A percentile compares a stretch with the other conserved stretches of the same genome.
phyloP scores from a whole-genome alignment of 2,113 vertebrate species.

The Calonectris borealis region DNA sequence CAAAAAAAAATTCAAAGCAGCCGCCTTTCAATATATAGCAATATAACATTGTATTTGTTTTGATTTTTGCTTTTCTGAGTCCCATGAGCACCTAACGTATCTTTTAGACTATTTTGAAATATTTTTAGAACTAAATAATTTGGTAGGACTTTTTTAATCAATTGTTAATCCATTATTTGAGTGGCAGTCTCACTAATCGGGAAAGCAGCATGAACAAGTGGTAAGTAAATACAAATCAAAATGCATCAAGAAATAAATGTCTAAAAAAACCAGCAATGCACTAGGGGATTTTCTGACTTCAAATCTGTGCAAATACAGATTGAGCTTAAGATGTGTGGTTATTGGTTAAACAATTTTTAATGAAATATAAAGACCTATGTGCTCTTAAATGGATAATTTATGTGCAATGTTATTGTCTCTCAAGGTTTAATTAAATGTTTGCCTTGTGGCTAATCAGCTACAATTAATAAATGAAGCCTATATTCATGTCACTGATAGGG shows the following conservation, averaged over 20 bases:
- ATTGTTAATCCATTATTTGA: constrained; percentile 26
- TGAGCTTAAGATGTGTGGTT: constrained; percentile 57
- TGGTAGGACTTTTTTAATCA: constrained; percentile 8
- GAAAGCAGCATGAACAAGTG: constrained; percentile 34
- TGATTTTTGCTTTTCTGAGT: neutral
- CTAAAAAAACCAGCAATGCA: constrained; percentile 22
- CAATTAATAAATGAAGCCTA: constrained; percentile 76
- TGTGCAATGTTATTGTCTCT: constrained; percentile 76
- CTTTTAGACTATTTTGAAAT: neutral
- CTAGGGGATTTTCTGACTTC: constrained; percentile 40
- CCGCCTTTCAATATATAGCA: neutral
- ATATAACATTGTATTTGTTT: neutral
- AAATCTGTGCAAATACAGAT: constrained; percentile 59
- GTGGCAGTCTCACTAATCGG: constrained; percentile 40
- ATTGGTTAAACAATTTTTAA: constrained; percentile 74
- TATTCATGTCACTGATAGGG: constrained; percentile 44
- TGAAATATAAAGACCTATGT: constrained; percentile 76
- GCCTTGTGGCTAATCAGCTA: constrained; percentile 79
- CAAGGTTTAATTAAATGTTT: constrained; percentile 83
- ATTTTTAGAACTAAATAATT: neutral
- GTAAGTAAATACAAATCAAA: constrained; percentile 69
- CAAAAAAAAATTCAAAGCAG: neutral
- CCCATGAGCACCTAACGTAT: neutral
- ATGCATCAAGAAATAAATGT: constrained; percentile 45
- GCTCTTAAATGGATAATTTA: constrained; percentile 80